Evolutionary conservation across 2,797 vertebrate genomes (phyloP).

Genomic region (Philypnodon macrostomus): DNA sequence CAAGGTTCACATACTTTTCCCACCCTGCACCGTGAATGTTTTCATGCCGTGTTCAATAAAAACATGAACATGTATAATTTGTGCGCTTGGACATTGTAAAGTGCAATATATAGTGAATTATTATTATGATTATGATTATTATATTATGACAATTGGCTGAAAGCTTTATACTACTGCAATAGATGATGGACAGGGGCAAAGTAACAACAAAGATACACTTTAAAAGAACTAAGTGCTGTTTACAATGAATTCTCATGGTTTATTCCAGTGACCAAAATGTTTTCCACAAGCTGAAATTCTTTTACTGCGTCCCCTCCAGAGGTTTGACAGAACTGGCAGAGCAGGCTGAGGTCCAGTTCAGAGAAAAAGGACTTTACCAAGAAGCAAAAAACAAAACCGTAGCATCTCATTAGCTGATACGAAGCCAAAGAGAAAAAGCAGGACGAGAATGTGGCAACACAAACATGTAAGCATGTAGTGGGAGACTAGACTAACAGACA

Average conservation of each 20-base stretch:
- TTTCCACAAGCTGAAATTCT: constrained; percentile 19
- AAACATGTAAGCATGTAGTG: too few species aligned
- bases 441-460: too few species aligned
- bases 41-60: too few species aligned
- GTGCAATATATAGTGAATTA: not conserved
- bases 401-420: not conserved
- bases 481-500: too few species aligned
- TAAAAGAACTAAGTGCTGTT: constrained; percentile 8
- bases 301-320: not conserved
- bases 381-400: constrained; percentile 1
- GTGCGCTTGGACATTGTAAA: too few species aligned
- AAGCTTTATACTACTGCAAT: not conserved
- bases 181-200: not conserved
- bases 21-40: too few species aligned
- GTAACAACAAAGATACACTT: not conserved
- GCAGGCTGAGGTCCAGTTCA: constrained; percentile 1
- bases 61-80: too few species aligned
- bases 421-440: not conserved
- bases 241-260: constrained; percentile 5
- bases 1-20: too few species aligned
- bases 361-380: constrained; percentile 2
- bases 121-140: too few species aligned
- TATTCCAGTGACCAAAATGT: constrained; percentile 1
- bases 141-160: constrained; percentile 4
- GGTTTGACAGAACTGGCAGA: constrained; percentile 2